These are phyloP conservation scores for Danaus melanippus DNA, from an alignment of 1,140 invertebrate genomes.

Conservation along the genomic window DNA sequence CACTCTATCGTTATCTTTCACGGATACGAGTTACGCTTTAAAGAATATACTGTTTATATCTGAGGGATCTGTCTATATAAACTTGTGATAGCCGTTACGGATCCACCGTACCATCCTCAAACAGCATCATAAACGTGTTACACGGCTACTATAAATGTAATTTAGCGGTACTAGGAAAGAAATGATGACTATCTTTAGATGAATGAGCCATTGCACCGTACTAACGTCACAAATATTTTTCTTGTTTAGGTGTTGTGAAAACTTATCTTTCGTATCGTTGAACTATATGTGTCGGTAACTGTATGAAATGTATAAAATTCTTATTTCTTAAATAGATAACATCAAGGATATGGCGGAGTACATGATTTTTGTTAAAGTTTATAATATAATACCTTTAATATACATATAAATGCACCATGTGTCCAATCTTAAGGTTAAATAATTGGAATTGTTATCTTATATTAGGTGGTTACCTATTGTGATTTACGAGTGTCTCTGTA, in stretches of 20 bases:
- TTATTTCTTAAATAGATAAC: background rate
- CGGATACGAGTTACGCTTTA: slow-evolving; percentile 55
- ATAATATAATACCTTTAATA: background rate
- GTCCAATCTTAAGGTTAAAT: too few relatives aligned
- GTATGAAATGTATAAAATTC: slow-evolving; percentile 1
- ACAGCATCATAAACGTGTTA: slow-evolving; percentile 66
- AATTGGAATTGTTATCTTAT: too few relatives aligned
- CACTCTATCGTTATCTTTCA: slow-evolving; percentile 33
- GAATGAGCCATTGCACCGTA: slow-evolving; percentile 49
- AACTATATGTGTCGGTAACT: slow-evolving; percentile 11
- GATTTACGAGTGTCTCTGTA: too few relatives aligned
- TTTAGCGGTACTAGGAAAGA: slow-evolving; percentile 67
- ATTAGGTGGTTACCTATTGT: too few relatives aligned
- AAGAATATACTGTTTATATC: slow-evolving; percentile 56
- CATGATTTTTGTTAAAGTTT: too few relatives aligned
- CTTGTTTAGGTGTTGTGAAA: slow-evolving; percentile 56
- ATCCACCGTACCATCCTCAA: slow-evolving; percentile 60
- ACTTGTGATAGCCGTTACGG: slow-evolving; percentile 62
- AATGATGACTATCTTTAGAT: slow-evolving; percentile 61
- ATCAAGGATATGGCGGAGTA: slow-evolving; percentile 1
- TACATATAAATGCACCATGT: slow-evolving; percentile 1
- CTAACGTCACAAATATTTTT: slow-evolving; percentile 41
- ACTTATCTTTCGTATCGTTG: slow-evolving; percentile 29
- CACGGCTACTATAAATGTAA: slow-evolving; percentile 67
- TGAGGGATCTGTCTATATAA: slow-evolving; percentile 58